Evolutionary conservation across 1,140 invertebrate genomes (phyloP), one percentile per base, ranked within the genome.

Genomic region (Formica exsecta): DNA sequence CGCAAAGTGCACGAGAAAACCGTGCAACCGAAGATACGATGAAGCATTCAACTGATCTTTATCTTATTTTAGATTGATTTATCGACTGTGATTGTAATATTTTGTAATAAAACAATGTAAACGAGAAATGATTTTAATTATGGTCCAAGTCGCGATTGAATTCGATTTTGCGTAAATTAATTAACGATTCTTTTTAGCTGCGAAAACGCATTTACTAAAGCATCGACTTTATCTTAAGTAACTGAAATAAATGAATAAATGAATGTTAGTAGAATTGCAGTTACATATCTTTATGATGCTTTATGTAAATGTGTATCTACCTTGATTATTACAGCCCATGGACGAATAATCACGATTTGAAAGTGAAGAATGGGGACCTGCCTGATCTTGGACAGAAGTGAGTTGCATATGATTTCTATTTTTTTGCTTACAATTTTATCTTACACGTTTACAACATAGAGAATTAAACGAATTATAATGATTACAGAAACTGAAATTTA

Each of bases 1-100:
- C 80, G 64, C 5, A 92, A 89, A 61, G 76, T 81, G 7, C 94
- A 94, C 57, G 80, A 88, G 65, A 90, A 79, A 16, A 22, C 44
- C n/a, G 0, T 44, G 22, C 29, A 65, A 13, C 59, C n/a, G 16
- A 76, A 77, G 5, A 11, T 68, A 5, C 75, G 29, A 75, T 6
- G 29, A n/a, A 32, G 32, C 13, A 22, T 32, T 3, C 6, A 29
- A 54, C 0, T 41, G 4, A 66, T 16, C n/a, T 66, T 22, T 48
- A 4, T 29, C 1, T 48, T 11, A 25, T 7, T 44, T 41, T 29
- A 38, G 19, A 61, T 64, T 19, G 16, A 70, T 6, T 54, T 68
- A 38, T 65, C 16, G 4, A 22, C 19, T 76, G 62, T 16, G 41
- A 48, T 57, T 41, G 85, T 73, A 65, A 59, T 84, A 54, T 48